Base-by-base conservation (phyloP, 2,888 invertebrate species). In the Phortica magna region DNA sequence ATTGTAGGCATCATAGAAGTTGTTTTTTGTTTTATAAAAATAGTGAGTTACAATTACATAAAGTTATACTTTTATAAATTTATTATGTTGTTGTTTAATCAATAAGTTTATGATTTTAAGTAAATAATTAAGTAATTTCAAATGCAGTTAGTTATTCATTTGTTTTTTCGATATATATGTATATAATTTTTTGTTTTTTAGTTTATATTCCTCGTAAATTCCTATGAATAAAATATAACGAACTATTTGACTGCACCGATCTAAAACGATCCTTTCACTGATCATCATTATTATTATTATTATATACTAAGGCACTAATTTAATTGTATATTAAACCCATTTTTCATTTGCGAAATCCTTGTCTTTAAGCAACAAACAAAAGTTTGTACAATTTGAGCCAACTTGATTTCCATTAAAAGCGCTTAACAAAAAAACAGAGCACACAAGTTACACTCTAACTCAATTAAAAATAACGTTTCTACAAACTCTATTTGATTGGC, bases 71-170 rank as follows among this genome's bases (percentile, higher is more conserved):
- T 48, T 48, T 3, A 48, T 48, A 9, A 12, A 14, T 48, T 48
- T 48, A 1, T 48, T 7, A 64, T 59, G 7, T 59, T 59, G 64
- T 31, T 64, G 14, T 9, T 59, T 59, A 17, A 22, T 22, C 31
- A 31, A 31, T 31, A 64, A 31, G 22, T 19, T 61, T 17, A 31
- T 31, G 14, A 22, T 64, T 64, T 68, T 68, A 68, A 68, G 68
- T 68, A 68, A 43, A 43, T 68, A 22, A 19, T 61, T 61, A 61
- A 61, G 59, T 61, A 10, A 19, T 7, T 59, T 61, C 31, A 68
- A 68, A 68, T 68, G 68, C 68, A 68, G 19, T 43, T 68, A 41
- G 17, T n/a, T 68, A 43, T 43, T 68, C 3, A 12, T 42, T 67
- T 67, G 39, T 42, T 67, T 67, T 67, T 5, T 59, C 17, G 7